Evolutionary conservation across 1,140 invertebrate genomes (phyloP), one percentile per base, ranked within the genome.

Genomic region (Cotesia chilonis): DNA sequence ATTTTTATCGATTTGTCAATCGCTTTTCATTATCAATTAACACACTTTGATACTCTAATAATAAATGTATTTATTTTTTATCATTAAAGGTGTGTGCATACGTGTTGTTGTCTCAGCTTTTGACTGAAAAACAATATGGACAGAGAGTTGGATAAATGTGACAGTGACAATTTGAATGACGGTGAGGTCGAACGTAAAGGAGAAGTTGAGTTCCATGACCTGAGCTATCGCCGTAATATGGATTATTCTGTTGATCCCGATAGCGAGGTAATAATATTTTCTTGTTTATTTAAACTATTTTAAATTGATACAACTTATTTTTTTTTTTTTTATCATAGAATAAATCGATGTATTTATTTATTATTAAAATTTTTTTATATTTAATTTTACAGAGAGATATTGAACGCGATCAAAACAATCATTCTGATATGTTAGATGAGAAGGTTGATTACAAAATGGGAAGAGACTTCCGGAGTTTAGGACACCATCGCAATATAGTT

Each of bases 381-480:
- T 57, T 55, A 28, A 57, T 69, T 65, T 69, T 73, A 65, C 63
- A 83, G 81, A 78, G 80, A 70, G 78, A 82, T 7, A 57, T 78
- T 65, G 80, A 82, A 20, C 72, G 79, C 67, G 80, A 83, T 69
- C 80, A 82, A 54, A 79, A 77, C 38, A 81, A 82, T 79, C 80
- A 83, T 10, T 69, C 77, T 1, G 80, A 83, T 60, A 57, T 83
- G 2, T 77, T 81, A 0, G 81, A 84, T 28, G 82, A 82, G 4
- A 83, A 81, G 74, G 69, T 78, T 10, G 81, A 84, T 37, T 78
- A 80, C 36, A 83, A 84, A 73, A 70, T 82, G 36, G 79, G 75
- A 60, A 75, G 82, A 73, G 82, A 84, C 75, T 84, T 81, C 76
- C 81, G 81, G 52, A 80, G 72, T 78, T 75, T 82, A 70, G 74